Conservation (phyloP, 2,797 vertebrate species). For the Hyperoplus lanceolatus region DNA sequence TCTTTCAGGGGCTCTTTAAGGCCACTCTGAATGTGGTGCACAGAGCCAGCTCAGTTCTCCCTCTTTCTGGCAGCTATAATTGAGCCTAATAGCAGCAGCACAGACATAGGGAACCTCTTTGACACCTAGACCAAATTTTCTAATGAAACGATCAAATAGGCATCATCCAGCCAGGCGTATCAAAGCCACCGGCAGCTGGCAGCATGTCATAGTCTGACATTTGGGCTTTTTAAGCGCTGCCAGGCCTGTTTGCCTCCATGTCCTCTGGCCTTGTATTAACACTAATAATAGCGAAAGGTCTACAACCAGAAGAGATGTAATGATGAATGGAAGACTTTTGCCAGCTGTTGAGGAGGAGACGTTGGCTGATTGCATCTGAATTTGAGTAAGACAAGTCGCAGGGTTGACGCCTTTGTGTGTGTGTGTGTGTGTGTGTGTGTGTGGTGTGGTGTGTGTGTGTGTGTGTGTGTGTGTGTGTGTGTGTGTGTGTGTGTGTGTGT, state of each 20-base stretch:
- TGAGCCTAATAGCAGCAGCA: slow-evolving; percentile 92
- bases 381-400: slow-evolving; percentile 61
- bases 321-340: slow-evolving; percentile 78
- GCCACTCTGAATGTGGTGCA: slow-evolving; percentile 89
- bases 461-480: slow-evolving; percentile 16
- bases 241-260: slow-evolving; percentile 80
- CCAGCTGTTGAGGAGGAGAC: slow-evolving; percentile 67
- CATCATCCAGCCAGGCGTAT: slow-evolving; percentile 88
- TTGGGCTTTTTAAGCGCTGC: slow-evolving; percentile 81
- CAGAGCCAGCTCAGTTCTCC: slow-evolving; percentile 90
- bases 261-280: slow-evolving; percentile 83
- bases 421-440: slow-evolving; percentile 10
- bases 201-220: slow-evolving; percentile 77
- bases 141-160: slow-evolving; percentile 91
- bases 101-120: slow-evolving; percentile 92
- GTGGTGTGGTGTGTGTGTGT: slow-evolving; percentile 1
- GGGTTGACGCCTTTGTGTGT: slow-evolving; percentile 12
- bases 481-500: not conserved
- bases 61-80: slow-evolving; percentile 92
- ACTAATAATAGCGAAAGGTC: slow-evolving; percentile 79
- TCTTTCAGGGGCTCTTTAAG: slow-evolving; percentile 91
- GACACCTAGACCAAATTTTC: slow-evolving; percentile 88
- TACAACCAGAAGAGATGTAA: slow-evolving; percentile 59
- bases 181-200: slow-evolving; percentile 87
- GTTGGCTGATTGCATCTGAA: slow-evolving; percentile 60